phyloP scores from a whole-genome alignment of 2,888 invertebrate genomes.

The Saturnia japonica region DNA sequence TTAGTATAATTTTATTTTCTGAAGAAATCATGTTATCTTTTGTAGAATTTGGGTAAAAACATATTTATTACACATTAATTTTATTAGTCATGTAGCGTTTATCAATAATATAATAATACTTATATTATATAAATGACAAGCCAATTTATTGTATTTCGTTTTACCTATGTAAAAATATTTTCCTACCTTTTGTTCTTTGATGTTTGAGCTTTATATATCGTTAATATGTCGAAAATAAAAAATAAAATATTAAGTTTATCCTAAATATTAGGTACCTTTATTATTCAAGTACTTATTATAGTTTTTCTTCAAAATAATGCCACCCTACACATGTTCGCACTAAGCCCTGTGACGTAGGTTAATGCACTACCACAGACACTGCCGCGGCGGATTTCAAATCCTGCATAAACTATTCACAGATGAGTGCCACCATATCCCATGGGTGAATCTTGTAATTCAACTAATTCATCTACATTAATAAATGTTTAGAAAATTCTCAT shows the following conservation, averaged over 20 bases:
- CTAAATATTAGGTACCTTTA: no score
- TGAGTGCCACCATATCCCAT: conserved; percentile 31
- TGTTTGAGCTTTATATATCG: no score
- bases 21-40: no score
- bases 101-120: neutral
- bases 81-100: neutral
- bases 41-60: no score
- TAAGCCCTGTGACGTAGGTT: conserved; percentile 68
- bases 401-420: conserved; percentile 70
- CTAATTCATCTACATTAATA: neutral
- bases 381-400: conserved; percentile 58
- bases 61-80: neutral
- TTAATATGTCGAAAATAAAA: no score
- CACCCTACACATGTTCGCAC: conserved; percentile 43
- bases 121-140: no score
- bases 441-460: conserved; percentile 6
- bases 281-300: neutral
- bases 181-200: no score
- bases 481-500: neutral
- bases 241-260: no score
- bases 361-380: conserved; percentile 57
- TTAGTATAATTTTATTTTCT: no score
- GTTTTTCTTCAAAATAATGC: conserved; percentile 21
- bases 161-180: no score
- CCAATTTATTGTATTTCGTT: no score